phyloP scores from a whole-genome alignment of 1,140 invertebrate species.

The Stenopsyche tienmushanensis region DNA sequence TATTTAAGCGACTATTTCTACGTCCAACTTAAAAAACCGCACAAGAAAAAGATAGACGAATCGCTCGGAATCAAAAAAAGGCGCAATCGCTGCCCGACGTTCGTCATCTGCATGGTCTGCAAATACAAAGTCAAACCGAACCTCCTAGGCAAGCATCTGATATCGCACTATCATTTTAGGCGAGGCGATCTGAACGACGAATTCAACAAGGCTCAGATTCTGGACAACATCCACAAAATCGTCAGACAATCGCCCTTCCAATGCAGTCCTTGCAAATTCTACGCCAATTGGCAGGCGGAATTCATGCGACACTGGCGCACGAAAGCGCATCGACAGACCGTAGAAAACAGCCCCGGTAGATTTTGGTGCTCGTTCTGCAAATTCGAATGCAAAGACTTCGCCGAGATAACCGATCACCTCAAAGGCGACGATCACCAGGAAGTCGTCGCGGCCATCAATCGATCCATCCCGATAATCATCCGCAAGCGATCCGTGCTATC shows the following conservation, averaged over 20 bases:
- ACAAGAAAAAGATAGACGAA: slow-evolving; percentile 37
- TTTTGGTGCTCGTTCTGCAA: slow-evolving; percentile 78
- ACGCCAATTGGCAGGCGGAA: slow-evolving; percentile 72
- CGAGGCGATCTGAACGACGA: slow-evolving; percentile 60
- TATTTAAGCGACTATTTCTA: slow-evolving; percentile 47
- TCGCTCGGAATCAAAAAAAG: slow-evolving; percentile 48
- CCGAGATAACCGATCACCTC: slow-evolving; percentile 70
- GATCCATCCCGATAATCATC: slow-evolving; percentile 78
- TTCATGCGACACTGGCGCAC: slow-evolving; percentile 77
- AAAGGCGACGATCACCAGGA: slow-evolving; percentile 66
- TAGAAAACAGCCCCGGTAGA: slow-evolving; percentile 58
- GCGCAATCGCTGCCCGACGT: slow-evolving; percentile 59
- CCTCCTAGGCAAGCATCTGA: slow-evolving; percentile 78
- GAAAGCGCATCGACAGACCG: slow-evolving; percentile 57
- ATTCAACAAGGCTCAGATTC: slow-evolving; percentile 61
- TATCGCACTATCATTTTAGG: slow-evolving; percentile 79
- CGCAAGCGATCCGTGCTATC: slow-evolving; percentile 63
- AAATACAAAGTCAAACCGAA: slow-evolving; percentile 64
- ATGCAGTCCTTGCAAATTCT: slow-evolving; percentile 80
- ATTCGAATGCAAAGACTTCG: slow-evolving; percentile 64
- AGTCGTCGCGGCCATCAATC: slow-evolving; percentile 70
- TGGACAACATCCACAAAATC: slow-evolving; percentile 75
- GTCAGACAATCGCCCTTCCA: slow-evolving; percentile 80
- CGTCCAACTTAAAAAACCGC: slow-evolving; percentile 44
- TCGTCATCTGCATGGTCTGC: slow-evolving; percentile 68